Evolutionary conservation across 2,113 vertebrate genomes (phyloP).

Genomic region (Pachycephala philippinensis): DNA sequence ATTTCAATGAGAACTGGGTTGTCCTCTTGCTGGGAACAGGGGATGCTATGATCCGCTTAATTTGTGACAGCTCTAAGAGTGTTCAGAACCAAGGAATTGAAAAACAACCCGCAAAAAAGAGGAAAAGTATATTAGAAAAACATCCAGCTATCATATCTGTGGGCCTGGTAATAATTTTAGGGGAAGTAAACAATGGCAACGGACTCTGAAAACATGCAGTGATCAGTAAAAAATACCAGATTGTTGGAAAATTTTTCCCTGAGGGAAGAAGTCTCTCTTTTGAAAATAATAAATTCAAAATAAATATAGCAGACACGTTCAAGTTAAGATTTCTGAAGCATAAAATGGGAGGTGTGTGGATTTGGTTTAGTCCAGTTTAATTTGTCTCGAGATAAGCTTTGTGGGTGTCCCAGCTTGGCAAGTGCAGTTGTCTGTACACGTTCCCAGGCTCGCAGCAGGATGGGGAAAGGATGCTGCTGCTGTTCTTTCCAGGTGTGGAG

Average conservation of each 20-base stretch:
- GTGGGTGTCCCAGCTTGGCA: background rate
- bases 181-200: background rate
- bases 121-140: background rate
- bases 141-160: background rate
- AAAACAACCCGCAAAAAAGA: background rate
- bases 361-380: background rate
- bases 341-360: background rate
- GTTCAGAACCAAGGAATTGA: background rate
- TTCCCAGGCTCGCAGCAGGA: background rate
- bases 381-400: background rate
- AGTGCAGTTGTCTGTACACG: fast-evolving
- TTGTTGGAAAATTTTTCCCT: background rate
- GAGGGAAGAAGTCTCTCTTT: background rate
- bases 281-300: background rate
- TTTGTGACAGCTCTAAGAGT: background rate
- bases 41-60: background rate
- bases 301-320: background rate
- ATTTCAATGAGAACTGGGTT: background rate
- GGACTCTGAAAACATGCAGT: background rate
- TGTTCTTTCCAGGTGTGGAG: background rate
- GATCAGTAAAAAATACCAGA: background rate
- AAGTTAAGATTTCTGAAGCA: background rate
- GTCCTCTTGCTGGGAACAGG: background rate
- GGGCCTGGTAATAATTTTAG: conserved; percentile 10
- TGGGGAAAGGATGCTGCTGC: background rate